These are phyloP conservation scores for Clarias laeviceps DNA, from an alignment of 2,797 vertebrate species.

Conservation along the genomic window DNA sequence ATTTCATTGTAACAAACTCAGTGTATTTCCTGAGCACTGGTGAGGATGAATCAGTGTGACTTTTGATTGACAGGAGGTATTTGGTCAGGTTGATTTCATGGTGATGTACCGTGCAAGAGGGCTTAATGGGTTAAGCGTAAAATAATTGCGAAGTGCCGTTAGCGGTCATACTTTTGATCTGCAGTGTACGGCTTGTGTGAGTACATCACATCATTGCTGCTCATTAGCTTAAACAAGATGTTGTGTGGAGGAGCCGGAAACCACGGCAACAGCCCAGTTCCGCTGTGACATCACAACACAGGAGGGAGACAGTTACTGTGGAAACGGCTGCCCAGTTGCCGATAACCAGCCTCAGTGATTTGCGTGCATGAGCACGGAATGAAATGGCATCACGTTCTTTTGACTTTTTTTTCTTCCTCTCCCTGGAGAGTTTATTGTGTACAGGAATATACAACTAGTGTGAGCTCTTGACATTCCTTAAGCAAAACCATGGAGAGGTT, in stretches of 20 bases:
- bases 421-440: slow-evolving; percentile 42
- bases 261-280: slow-evolving; percentile 55
- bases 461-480: not conserved
- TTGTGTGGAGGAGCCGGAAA: slow-evolving; percentile 47
- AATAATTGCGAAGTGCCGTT: not conserved
- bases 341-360: slow-evolving; percentile 40
- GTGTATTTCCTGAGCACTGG: not conserved
- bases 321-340: slow-evolving; percentile 44
- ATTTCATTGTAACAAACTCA: not conserved
- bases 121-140: not conserved
- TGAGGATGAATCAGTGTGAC: not conserved
- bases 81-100: not conserved
- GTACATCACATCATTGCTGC: slow-evolving; percentile 25
- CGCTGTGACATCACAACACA: slow-evolving; percentile 54
- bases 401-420: slow-evolving; percentile 10
- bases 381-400: slow-evolving; percentile 17
- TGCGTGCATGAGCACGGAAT: slow-evolving; percentile 20
- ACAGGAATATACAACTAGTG: slow-evolving; percentile 29
- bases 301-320: slow-evolving; percentile 51
- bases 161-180: not conserved
- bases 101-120: not conserved
- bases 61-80: not conserved
- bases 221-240: slow-evolving; percentile 33
- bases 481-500: not conserved
- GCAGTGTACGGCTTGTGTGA: not conserved